phyloP scores from a whole-genome alignment of 92 coral and sea anemone genomes.

The Phymanthus crucifer region DNA sequence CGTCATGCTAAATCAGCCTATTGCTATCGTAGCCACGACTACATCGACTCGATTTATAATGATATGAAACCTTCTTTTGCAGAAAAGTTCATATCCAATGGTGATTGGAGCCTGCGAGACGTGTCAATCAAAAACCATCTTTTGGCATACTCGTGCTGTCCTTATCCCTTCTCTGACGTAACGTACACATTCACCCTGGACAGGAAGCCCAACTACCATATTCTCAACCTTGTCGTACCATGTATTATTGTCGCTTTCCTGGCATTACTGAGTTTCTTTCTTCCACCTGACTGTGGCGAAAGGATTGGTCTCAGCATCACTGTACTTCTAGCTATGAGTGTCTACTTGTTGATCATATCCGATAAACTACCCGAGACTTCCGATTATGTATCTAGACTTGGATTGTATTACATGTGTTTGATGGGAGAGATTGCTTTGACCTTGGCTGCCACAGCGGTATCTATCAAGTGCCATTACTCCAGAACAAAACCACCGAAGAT shows the following conservation, averaged over 20 bases:
- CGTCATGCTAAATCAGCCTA: too few species aligned
- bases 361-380: conserved; percentile 80
- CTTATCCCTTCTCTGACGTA: conserved; percentile 62
- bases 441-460: conserved; percentile 60
- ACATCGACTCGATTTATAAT: not conserved
- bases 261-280: conserved; percentile 60
- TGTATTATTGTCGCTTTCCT: conserved; percentile 59
- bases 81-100: conserved; percentile 61
- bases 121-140: conserved; percentile 27
- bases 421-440: conserved; percentile 63
- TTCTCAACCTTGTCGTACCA: conserved; percentile 75
- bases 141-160: conserved; percentile 53
- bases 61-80: not conserved
- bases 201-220: conserved; percentile 75
- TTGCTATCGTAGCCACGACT: not conserved
- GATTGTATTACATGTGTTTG: conserved; percentile 57
- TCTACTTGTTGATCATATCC: conserved; percentile 67
- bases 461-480: conserved; percentile 57
- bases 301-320: conserved; percentile 81
- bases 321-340: conserved; percentile 75
- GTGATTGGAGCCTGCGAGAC: conserved; percentile 72
- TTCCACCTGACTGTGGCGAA: conserved; percentile 89
- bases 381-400: conserved; percentile 68
- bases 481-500: conserved; percentile 48
- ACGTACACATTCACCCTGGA: conserved; percentile 54